Conservation (phyloP, 2,797 vertebrate species). For the Astyanax mexicanus region DNA sequence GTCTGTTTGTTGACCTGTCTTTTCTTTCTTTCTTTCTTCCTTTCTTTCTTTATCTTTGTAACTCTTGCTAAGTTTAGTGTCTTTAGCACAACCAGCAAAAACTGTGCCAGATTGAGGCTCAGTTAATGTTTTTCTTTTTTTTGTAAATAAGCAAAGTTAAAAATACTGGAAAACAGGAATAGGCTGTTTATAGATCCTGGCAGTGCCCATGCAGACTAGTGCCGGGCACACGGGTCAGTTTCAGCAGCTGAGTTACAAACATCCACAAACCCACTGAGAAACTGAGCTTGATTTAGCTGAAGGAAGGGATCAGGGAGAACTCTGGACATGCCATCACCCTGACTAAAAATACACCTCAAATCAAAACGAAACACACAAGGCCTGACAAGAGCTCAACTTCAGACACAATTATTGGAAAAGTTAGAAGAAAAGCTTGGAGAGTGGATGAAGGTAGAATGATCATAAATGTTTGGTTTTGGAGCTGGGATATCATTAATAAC, state of each 20-base stretch:
- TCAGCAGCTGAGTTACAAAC: constrained; percentile 21
- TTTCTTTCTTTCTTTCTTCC: not conserved
- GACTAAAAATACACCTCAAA: constrained; percentile 39
- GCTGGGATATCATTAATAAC: not conserved
- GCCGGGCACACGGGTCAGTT: not conserved
- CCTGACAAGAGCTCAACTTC: constrained; percentile 12
- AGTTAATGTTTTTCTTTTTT: too few species aligned
- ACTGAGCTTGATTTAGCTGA: constrained; percentile 18
- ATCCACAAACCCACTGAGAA: constrained; percentile 14
- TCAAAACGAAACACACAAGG: constrained; percentile 6
- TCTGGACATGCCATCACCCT: constrained; percentile 27
- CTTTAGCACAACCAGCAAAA: too few species aligned
- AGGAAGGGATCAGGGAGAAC: constrained; percentile 19
- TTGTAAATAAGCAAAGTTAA: too few species aligned
- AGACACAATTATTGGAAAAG: constrained; percentile 1
- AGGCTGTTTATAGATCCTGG: too few species aligned
- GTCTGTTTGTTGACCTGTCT: not conserved
- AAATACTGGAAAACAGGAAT: too few species aligned
- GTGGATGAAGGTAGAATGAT: too few species aligned
- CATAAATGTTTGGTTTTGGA: too few species aligned
- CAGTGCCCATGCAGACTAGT: constrained; percentile 2
- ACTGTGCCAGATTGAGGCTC: too few species aligned
- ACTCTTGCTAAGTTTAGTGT: too few species aligned
- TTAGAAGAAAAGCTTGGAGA: too few species aligned
- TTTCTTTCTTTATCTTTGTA: not conserved